Conservation (phyloP, 2,888 invertebrate species). For the Micoletzkya japonica region DNA sequence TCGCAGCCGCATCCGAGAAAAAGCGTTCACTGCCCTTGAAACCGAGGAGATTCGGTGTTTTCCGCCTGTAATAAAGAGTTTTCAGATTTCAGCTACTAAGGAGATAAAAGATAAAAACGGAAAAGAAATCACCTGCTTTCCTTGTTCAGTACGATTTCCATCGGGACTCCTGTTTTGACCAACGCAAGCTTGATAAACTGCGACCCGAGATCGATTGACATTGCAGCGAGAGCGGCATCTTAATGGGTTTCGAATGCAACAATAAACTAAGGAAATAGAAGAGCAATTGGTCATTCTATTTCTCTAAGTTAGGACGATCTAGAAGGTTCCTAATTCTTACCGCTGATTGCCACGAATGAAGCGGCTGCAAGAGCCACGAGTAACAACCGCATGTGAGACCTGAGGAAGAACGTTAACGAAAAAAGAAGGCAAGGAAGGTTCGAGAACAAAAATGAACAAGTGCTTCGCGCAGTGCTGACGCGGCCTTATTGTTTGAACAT, state of each 20-base stretch:
- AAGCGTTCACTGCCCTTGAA: slow-evolving; percentile 85
- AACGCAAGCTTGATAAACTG: slow-evolving; percentile 86
- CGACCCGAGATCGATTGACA: slow-evolving; percentile 94
- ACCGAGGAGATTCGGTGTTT: slow-evolving; percentile 84
- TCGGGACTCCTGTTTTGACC: slow-evolving; percentile 87
- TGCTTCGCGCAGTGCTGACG: background rate
- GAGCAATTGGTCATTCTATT: no score
- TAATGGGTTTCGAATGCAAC: slow-evolving; percentile 21
- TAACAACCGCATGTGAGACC: background rate
- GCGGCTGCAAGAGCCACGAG: background rate
- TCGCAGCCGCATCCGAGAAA: slow-evolving; percentile 84
- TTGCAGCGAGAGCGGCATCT: slow-evolving; percentile 75
- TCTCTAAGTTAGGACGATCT: background rate
- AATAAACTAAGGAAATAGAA: no score
- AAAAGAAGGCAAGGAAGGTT: no score
- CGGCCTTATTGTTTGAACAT: background rate
- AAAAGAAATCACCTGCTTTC: slow-evolving; percentile 73
- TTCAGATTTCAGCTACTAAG: background rate
- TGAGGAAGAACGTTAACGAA: background rate
- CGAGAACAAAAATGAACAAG: background rate
- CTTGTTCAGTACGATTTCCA: slow-evolving; percentile 96
- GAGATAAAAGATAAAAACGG: background rate
- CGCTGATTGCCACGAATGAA: background rate
- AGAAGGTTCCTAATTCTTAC: background rate
- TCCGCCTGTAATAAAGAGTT: slow-evolving; percentile 70